Conservation (phyloP, 2,888 invertebrate genomes). For the Atethmia centrago region DNA sequence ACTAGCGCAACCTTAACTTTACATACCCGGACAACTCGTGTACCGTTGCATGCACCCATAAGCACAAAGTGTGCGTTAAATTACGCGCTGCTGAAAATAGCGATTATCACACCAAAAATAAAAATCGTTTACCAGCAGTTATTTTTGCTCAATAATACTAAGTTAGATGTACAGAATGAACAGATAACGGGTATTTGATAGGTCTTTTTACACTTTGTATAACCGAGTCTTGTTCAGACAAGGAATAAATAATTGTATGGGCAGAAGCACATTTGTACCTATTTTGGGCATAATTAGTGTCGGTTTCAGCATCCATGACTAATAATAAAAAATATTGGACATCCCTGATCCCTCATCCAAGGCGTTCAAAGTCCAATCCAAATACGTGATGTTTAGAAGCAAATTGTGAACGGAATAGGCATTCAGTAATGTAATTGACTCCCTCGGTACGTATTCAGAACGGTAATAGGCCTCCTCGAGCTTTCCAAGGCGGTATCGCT, state of each 20-base stretch:
- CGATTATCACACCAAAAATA: background rate
- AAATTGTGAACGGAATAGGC: slow-evolving; percentile 51
- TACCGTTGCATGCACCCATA: background rate
- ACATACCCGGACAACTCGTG: background rate
- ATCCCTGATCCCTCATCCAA: slow-evolving; percentile 7
- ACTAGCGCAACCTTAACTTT: too few species aligned
- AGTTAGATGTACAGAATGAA: background rate
- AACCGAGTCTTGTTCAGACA: background rate
- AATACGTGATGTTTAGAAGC: slow-evolving; percentile 48
- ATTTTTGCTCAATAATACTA: background rate
- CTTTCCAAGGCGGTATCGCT: slow-evolving; percentile 24
- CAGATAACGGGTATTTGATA: background rate
- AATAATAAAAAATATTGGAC: slow-evolving; percentile 7
- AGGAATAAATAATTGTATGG: background rate
- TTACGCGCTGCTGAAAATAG: background rate
- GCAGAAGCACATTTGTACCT: background rate
- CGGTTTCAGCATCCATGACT: background rate
- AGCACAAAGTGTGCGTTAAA: background rate
- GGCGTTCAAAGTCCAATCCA: slow-evolving; percentile 17
- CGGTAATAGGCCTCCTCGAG: slow-evolving; percentile 39
- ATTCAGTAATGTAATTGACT: slow-evolving; percentile 54
- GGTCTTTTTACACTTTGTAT: background rate
- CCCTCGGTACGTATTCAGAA: slow-evolving; percentile 52
- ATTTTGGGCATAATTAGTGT: background rate
- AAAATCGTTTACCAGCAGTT: background rate